Base-by-base conservation (phyloP, 2,797 vertebrate species). In the Petrocephalus sullivani region DNA sequence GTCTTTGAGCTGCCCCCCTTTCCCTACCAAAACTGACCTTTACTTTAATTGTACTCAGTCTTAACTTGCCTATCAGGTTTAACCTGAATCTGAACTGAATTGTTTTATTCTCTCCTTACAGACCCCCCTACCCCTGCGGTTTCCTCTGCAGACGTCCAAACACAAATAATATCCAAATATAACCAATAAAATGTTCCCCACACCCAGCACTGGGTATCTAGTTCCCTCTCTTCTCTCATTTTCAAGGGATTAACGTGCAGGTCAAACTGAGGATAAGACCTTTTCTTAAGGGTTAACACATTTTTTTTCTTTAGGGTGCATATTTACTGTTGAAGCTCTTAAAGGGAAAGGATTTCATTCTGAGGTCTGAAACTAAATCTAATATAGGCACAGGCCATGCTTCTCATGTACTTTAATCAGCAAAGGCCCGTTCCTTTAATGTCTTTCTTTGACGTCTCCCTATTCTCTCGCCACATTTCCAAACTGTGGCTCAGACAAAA, bases 401-500 rank as follows among this genome's bases (percentile, higher is more conserved):
- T 41, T 81, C 75, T 82, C 33, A 2, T 14, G 1, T 21, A 54
- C 53, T 82, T 87, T 49, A 57, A 6, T 23, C 58, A 33, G 33
- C 87, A 51, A 28, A 60, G 7, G 19, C 71, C 51, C 49, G 33
- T 1, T n/a, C 86, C 4, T 53, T 60, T 16, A 23, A 5, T 5
- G 9, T 82, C 71, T 3, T 28, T 58, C 71, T 46, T n/a, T 16
- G 5, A 37, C 23, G 53, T 51, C 49, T 37, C 61, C 23, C 4
- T 5, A 51, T 56, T 12, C 54, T 56, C 23, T 53, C 54, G 37
- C 56, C 86, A 12, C 60, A 67, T 49, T 37, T 54, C 53, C 67
- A 54, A 61, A 88, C 37, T 57, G 51, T 33, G n/a, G 12, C 51
- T 81, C 87, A 58, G 56, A 85, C 81, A 64, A 51, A 85, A 64